phyloP scores from a whole-genome alignment of 1,140 invertebrate species.

The Oedothorax gibbosus region DNA sequence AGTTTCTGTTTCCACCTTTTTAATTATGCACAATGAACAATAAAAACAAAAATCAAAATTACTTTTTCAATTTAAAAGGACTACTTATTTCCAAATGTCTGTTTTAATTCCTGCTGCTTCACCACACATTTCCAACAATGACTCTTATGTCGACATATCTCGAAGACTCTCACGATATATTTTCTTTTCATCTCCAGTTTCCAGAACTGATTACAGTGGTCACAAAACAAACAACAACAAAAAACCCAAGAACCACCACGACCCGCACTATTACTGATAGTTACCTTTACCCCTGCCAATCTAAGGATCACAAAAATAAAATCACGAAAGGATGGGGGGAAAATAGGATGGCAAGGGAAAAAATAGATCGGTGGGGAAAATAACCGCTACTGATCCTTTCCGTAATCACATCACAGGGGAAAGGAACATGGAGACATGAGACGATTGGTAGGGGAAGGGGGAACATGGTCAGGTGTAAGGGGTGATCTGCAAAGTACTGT shows the following conservation, averaged over 20 bases:
- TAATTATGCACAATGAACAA: not conserved
- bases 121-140: too few relatives aligned
- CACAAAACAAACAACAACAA: not conserved
- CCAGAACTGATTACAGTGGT: not conserved
- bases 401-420: slow-evolving; percentile 5
- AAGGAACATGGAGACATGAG: not conserved
- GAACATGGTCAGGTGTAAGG: too few relatives aligned
- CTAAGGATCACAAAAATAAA: not conserved
- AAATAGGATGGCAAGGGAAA: not conserved
- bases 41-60: not conserved
- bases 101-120: too few relatives aligned
- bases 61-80: too few relatives aligned
- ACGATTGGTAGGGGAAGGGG: too few relatives aligned
- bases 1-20: not conserved
- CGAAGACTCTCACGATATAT: not conserved
- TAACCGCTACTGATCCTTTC: slow-evolving; percentile 12
- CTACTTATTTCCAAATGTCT: too few relatives aligned
- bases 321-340: not conserved
- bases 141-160: too few relatives aligned
- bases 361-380: not conserved
- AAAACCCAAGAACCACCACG: not conserved
- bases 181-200: not conserved
- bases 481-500: too few relatives aligned
- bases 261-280: slow-evolving; percentile 6
- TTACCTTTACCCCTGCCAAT: not conserved